Conservation (phyloP, 2,888 invertebrate genomes). For the Platerodrilus igneus region DNA sequence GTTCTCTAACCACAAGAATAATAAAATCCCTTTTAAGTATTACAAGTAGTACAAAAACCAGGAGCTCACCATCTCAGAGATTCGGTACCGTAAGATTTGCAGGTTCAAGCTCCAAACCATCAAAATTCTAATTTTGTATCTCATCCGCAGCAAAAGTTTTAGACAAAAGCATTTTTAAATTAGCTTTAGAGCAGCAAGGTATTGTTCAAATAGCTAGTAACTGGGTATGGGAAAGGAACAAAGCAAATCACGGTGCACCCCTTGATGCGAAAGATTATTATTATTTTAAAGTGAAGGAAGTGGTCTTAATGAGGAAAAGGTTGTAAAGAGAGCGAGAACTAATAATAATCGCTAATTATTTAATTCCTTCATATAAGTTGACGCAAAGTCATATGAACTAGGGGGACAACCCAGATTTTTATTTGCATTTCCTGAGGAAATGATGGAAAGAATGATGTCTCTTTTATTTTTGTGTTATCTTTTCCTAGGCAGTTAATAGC, state of each 20-base stretch:
- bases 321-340: conserved; percentile 11
- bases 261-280: conserved; percentile 44
- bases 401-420: conserved; percentile 21
- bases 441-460: conserved; percentile 7
- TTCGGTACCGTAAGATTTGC: too few species aligned
- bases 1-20: too few species aligned
- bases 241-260: conserved; percentile 39
- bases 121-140: too few species aligned
- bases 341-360: background rate
- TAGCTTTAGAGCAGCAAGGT: too few species aligned
- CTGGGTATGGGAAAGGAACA: conserved; percentile 43
- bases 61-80: too few species aligned
- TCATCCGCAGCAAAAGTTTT: too few species aligned
- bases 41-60: too few species aligned
- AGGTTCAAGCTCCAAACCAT: too few species aligned
- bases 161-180: too few species aligned
- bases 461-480: conserved; percentile 8
- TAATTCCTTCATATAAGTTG: conserved; percentile 24
- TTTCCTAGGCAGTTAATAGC: conserved; percentile 14
- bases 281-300: conserved; percentile 42
- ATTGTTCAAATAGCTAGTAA: too few species aligned
- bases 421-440: conserved; percentile 20
- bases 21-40: too few species aligned
- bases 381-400: conserved; percentile 28
- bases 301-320: conserved; percentile 44